Evolutionary conservation across 2,797 vertebrate species (phyloP).

Genomic region (Cryptoprocta ferox): DNA sequence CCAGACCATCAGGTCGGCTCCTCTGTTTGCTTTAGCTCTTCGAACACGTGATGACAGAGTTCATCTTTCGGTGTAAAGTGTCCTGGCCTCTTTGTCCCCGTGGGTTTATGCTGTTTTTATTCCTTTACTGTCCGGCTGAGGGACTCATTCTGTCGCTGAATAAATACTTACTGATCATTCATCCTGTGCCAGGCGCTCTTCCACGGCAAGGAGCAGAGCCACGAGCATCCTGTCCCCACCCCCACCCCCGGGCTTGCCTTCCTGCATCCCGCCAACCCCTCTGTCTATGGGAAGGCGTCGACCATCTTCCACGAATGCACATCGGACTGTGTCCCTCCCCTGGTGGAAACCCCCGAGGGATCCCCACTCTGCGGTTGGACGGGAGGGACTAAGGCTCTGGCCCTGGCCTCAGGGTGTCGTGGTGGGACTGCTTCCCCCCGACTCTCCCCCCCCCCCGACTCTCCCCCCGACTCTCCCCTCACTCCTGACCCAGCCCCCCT

Average conservation of each 20-base stretch:
- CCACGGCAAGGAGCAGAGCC: not conserved
- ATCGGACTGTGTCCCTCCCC: not conserved
- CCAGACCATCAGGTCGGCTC: rapidly evolving
- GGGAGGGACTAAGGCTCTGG: too few species aligned
- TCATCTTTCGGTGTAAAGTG: not conserved
- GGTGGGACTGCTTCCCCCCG: too few species aligned
- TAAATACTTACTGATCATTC: not conserved
- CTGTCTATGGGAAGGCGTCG: not conserved
- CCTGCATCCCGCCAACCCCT: rapidly evolving
- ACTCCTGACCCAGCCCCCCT: rapidly evolving
- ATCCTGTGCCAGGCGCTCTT: not conserved
- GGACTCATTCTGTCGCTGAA: not conserved
- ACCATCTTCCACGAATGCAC: not conserved
- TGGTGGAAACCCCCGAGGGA: not conserved
- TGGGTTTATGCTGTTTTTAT: not conserved
- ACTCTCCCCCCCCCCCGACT: too few species aligned
- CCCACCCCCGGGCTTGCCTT: too few species aligned
- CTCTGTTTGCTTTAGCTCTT: not conserved
- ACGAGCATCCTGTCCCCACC: not conserved
- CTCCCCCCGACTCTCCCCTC: not conserved
- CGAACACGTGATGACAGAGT: not conserved
- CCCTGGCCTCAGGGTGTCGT: not conserved
- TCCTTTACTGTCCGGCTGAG: not conserved
- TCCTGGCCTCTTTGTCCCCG: not conserved
- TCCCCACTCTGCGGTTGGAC: rapidly evolving